A percentile compares a stretch with the other conserved stretches of the same genome.
Evolutionary conservation across 2,888 invertebrate genomes (phyloP).

Genomic region (Phortica okadai): DNA sequence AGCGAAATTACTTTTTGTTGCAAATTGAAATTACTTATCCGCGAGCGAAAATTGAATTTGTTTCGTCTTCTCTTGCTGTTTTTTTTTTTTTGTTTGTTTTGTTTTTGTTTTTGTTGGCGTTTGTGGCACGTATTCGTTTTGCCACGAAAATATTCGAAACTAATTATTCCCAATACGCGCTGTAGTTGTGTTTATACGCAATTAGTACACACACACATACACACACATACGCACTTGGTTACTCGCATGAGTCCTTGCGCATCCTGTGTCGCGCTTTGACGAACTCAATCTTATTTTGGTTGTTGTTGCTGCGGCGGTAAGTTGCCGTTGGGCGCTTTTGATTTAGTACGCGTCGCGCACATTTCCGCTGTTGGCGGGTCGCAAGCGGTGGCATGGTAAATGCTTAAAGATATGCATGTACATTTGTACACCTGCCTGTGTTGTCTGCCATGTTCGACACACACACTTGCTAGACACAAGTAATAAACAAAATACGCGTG

Average conservation of each 20-base stretch:
- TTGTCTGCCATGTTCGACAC: not conserved
- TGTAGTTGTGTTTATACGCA: slow-evolving; percentile 22
- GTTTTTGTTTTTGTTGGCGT: not conserved
- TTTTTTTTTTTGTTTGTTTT: not conserved
- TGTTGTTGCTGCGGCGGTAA: too few species aligned
- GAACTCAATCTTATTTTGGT: not conserved
- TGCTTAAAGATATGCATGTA: not conserved
- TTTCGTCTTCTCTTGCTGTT: not conserved
- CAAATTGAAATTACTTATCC: slow-evolving; percentile 23
- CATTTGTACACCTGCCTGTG: not conserved
- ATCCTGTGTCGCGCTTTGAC: not conserved
- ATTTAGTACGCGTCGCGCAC: slow-evolving; percentile 8
- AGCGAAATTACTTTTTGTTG: slow-evolving; percentile 18
- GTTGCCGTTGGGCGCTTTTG: not conserved
- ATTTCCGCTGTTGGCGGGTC: not conserved
- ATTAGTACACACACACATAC: slow-evolving; percentile 16
- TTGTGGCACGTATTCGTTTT: not conserved
- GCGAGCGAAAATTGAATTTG: not conserved
- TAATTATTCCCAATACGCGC: slow-evolving; percentile 65
- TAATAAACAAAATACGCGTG: slow-evolving; percentile 71
- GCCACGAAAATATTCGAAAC: slow-evolving; percentile 60
- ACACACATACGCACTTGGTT: not conserved
- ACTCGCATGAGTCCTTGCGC: not conserved
- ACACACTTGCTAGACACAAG: slow-evolving; percentile 43
- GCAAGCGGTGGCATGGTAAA: not conserved